Evolutionary conservation across 2,797 vertebrate species (phyloP).

Genomic region (Australoheros facetus): DNA sequence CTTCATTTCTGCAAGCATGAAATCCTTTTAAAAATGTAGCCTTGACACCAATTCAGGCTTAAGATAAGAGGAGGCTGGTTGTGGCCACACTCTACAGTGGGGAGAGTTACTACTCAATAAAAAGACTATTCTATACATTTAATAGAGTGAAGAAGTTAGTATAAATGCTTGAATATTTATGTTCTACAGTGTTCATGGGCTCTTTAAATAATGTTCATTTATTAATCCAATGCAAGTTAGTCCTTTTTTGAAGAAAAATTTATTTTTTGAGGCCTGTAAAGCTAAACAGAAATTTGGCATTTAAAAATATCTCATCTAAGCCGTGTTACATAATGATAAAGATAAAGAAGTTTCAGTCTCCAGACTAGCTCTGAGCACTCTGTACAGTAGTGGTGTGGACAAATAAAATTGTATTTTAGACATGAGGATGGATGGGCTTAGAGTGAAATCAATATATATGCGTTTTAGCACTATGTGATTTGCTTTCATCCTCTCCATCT

Average conservation of each 20-base stretch:
- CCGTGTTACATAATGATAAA: neutral
- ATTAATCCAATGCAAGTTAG: slow-evolving; percentile 23
- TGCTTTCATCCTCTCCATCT: slow-evolving; percentile 16
- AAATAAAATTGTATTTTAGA: slow-evolving; percentile 9
- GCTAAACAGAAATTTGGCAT: slow-evolving; percentile 5
- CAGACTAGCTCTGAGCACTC: neutral
- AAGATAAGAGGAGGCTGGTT: slow-evolving; percentile 40
- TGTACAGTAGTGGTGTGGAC: neutral
- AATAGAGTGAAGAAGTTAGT: slow-evolving; percentile 14
- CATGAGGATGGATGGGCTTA: slow-evolving; percentile 2
- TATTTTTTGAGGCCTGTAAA: neutral
- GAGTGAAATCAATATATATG: slow-evolving; percentile 19
- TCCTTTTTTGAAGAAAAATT: neutral
- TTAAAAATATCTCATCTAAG: neutral
- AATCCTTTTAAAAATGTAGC: slow-evolving; percentile 61
- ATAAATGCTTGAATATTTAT: slow-evolving; percentile 17
- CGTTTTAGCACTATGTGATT: slow-evolving; percentile 16
- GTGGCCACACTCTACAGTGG: slow-evolving; percentile 16
- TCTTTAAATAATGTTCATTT: slow-evolving; percentile 3
- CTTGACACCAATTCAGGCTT: slow-evolving; percentile 50
- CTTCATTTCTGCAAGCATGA: slow-evolving; percentile 53
- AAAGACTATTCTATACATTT: slow-evolving; percentile 22
- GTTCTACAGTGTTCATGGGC: neutral
- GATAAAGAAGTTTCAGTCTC: neutral
- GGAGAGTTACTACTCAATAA: slow-evolving; percentile 30